Percentiles rank a stretch among this genome's conserved stretches.
Evolutionary conservation across 1,140 invertebrate genomes (phyloP).

Genomic region (Nymphalis io): DNA sequence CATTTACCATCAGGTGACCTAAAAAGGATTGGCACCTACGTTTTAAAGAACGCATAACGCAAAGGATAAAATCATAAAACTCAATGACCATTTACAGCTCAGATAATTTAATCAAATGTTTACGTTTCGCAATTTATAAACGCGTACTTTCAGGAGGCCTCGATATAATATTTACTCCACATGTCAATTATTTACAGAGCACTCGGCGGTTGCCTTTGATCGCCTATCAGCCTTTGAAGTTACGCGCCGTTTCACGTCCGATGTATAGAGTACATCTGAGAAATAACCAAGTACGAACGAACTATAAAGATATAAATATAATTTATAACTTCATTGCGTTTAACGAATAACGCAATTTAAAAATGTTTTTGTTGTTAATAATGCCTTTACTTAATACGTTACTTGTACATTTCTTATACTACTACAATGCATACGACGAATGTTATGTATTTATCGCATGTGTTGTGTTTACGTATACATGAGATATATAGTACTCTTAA

Average conservation of each 20-base stretch:
- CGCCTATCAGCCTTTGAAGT: constrained; percentile 26
- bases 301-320: constrained; percentile 5
- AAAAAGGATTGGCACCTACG: too few relatives aligned
- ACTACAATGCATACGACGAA: too few relatives aligned
- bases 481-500: too few relatives aligned
- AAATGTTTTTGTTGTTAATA: too few relatives aligned
- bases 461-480: too few relatives aligned
- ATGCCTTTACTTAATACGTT: too few relatives aligned
- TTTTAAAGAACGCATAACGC: too few relatives aligned
- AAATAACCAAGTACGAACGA: background rate
- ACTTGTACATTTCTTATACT: too few relatives aligned
- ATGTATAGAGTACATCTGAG: constrained; percentile 18
- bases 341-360: too few relatives aligned
- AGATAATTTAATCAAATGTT: constrained; percentile 11
- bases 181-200: constrained; percentile 25
- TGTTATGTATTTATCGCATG: too few relatives aligned
- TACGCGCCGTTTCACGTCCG: constrained; percentile 10
- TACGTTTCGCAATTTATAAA: background rate
- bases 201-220: constrained; percentile 20
- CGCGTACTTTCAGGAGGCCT: constrained; percentile 10
- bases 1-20: too few relatives aligned
- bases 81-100: background rate
- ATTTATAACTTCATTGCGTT: background rate
- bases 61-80: too few relatives aligned
- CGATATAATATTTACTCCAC: constrained; percentile 26